A percentile compares a stretch with the other conserved stretches of the same genome.
Evolutionary conservation across 2,888 invertebrate species (phyloP).

Genomic region (Brenthis daphne): DNA sequence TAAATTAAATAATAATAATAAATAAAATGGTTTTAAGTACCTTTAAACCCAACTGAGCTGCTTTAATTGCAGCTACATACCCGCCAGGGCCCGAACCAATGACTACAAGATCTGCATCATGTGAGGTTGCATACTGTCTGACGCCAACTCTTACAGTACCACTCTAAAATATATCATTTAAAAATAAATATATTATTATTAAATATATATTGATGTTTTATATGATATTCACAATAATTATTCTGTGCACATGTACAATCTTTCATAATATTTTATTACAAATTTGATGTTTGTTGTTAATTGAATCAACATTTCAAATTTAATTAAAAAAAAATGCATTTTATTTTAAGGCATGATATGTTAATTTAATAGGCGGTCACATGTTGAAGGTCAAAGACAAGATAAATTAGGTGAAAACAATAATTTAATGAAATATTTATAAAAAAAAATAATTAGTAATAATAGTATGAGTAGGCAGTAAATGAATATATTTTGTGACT

Average conservation of each 20-base stretch:
- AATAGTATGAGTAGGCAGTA: neutral
- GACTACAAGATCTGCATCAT: slow-evolving; percentile 96
- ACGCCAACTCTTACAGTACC: slow-evolving; percentile 60
- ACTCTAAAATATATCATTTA: slow-evolving; percentile 49
- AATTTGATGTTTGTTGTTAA: too few relatives aligned
- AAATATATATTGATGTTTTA: neutral
- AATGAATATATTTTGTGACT: neutral
- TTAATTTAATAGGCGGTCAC: slow-evolving; percentile 59
- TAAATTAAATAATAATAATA: too few relatives aligned
- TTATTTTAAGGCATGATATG: neutral
- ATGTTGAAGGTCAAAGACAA: slow-evolving; percentile 69
- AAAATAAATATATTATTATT: neutral
- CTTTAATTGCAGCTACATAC: slow-evolving; percentile 99
- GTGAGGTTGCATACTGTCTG: slow-evolving; percentile 86
- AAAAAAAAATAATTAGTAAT: neutral
- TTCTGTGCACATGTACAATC: too few relatives aligned
- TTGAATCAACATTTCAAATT: too few relatives aligned
- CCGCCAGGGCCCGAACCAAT: slow-evolving; percentile 99
- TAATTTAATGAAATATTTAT: neutral
- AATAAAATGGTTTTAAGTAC: slow-evolving; percentile 68
- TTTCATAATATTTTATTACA: too few relatives aligned
- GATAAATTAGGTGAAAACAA: slow-evolving; percentile 26
- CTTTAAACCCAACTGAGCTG: slow-evolving; percentile 98
- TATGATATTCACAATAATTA: neutral
- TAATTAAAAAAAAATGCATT: too few relatives aligned